Base-by-base conservation (phyloP, 2,888 invertebrate genomes). In the Agrochola litura region DNA sequence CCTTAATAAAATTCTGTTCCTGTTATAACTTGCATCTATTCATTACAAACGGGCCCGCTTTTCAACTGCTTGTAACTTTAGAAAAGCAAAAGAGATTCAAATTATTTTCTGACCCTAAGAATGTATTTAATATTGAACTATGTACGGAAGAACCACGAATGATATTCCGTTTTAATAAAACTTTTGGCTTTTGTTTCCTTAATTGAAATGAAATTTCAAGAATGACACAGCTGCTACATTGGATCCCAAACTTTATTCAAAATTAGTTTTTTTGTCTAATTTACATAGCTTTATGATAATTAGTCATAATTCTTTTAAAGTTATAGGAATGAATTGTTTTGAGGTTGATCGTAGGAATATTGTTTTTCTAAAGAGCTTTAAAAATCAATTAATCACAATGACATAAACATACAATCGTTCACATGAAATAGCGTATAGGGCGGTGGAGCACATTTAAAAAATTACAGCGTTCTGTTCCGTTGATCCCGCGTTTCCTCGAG, bases 181-280 rank as follows among this genome's bases (percentile, higher is more conserved):
- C 92, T 95, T 95, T 92, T 90, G 90, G 91, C 92, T 94, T 94
- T 93, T 93, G 95, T 94, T 95, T 94, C 94, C 95, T 90, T 94
- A 95, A 95, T 95, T 95, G 93, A 93, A 95, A 95, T 95, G 94
- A 94, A 94, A 95, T 95, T 94, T 93, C 94, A 93, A 91, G 92
- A 92, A 93, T 92, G 94, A 94, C 94, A 92, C 96, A 96, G 95
- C 95, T 95, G 95, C 92, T 92, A 91, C 94, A 90, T 89, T 91
- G 88, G 85, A 90, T 85, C 83, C 88, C 86, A 83, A 90, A 91
- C 90, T 89, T 89, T 87, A 90, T 87, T 91, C 86, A 81, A 93
- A 92, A 93, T 93, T 93, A 91, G 90, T 91, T 93, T 91, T 86
- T 89, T 83, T 81, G 56, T 74, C 65, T 76, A 83, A 74, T 81